Conservation (phyloP, 2,888 invertebrate genomes). For the Dyspetes luteomarginatus region DNA sequence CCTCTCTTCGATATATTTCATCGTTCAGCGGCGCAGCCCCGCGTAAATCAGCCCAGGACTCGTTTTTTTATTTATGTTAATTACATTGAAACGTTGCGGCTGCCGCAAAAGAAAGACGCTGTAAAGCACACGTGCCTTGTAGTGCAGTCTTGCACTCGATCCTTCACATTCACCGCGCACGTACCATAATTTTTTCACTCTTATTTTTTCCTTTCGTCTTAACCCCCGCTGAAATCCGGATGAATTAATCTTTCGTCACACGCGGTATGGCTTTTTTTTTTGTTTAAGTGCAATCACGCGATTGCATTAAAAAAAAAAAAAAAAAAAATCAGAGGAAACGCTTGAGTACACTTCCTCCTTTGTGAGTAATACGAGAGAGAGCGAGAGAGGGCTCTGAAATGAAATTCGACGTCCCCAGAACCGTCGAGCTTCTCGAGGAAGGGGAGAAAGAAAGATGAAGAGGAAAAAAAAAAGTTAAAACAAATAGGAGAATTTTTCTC, state of each 20-base stretch:
- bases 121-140: constrained; percentile 46
- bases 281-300: constrained; percentile 51
- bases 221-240: constrained; percentile 54
- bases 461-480: constrained; percentile 56
- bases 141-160: constrained; percentile 47
- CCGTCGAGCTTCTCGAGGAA: constrained; percentile 41
- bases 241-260: constrained; percentile 67
- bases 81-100: constrained; percentile 70
- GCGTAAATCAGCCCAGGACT: constrained; percentile 68
- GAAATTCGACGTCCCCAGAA: constrained; percentile 33
- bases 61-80: constrained; percentile 72
- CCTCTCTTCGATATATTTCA: constrained; percentile 69
- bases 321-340: constrained; percentile 56
- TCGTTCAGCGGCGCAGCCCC: constrained; percentile 68
- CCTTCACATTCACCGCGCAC: constrained; percentile 9
- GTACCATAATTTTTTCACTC: constrained; percentile 27
- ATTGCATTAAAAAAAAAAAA: no score
- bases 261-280: constrained; percentile 33
- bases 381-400: constrained; percentile 7
- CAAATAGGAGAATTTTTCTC: constrained; percentile 69
- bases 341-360: constrained; percentile 52
- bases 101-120: constrained; percentile 51
- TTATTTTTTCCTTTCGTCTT: constrained; percentile 13
- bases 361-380: neutral
- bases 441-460: constrained; percentile 34